Base-by-base conservation (phyloP, 37 sponge, comb jelly and placozoan species). In the Axinella damicornis region DNA sequence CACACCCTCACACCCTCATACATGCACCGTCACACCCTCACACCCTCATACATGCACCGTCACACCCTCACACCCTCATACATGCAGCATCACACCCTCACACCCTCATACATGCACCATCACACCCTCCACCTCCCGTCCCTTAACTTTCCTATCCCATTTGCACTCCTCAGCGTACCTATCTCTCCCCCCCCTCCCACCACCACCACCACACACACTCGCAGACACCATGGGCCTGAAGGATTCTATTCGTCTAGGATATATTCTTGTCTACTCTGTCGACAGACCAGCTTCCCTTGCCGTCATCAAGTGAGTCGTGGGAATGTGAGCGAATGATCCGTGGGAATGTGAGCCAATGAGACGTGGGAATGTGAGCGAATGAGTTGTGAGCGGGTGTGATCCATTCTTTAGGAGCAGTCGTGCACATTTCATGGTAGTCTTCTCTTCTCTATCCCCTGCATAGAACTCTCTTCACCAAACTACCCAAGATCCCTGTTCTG, bases 181-280 rank as follows among this genome's bases (percentile, higher is more conserved):
- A 14, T 36, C 22, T 27, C 17, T 33, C 4, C 66, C 25, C 46
- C 46, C 46, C 46, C 9, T 9, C 46, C 46, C 46, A 4, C 9
- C 46, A 4, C 9, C 46, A 46, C 46, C 46, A 4, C 9, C 46
- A 4, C 5, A 15, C 33, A 59, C 63, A 2, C 66, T 56, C 30
- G 0, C 73, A 88, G 88, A 88, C 75, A n/a, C 65, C 0, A 37
- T 31, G 27, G 76, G 64, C 18, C 27, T 81, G 15, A 11, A 28
- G 28, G 74, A 76, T 19, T 58, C 27, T 46, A 63, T 74, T 19
- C 60, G 13, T 6, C 77, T 79, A 25, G 93, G 93, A 1, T 80
- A 71, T 53, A 73, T 93, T 33, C 33, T 88, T 4, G 69, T 77
- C 24, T 93, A 89, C 73, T 93, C 86, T 5, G 55, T 89, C 2